These are phyloP conservation scores for Odontocolon sp. DNA, from an alignment of 2,888 invertebrate genomes.

Conservation along the genomic window DNA sequence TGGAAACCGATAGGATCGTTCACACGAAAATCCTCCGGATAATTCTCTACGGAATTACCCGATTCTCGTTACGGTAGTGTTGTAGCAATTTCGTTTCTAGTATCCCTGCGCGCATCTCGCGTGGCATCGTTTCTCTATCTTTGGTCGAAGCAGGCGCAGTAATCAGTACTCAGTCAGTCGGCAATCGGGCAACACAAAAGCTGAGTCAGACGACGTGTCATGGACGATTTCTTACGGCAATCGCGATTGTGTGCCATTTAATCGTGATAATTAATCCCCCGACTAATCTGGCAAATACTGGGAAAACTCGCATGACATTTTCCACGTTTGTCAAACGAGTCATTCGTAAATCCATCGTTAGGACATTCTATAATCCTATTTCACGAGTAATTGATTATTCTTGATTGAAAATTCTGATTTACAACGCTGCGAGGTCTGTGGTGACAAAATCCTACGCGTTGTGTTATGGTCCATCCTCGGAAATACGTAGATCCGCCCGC, in stretches of 20 bases:
- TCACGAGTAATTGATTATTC: background rate
- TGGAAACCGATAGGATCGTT: slow-evolving; percentile 34
- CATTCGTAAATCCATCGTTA: slow-evolving; percentile 22
- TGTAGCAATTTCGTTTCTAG: slow-evolving; percentile 33
- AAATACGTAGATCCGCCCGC: slow-evolving; percentile 54
- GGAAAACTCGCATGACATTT: slow-evolving; percentile 7
- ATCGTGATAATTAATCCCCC: slow-evolving; percentile 33
- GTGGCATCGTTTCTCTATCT: slow-evolving; percentile 15
- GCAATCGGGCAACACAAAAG: background rate
- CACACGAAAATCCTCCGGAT: slow-evolving; percentile 21
- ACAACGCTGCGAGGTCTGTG: slow-evolving; percentile 2
- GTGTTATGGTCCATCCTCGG: slow-evolving; percentile 23
- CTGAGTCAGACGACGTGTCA: slow-evolving; percentile 48
- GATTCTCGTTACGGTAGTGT: slow-evolving; percentile 40
- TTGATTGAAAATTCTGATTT: background rate
- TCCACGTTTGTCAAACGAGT: background rate
- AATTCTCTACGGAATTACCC: slow-evolving; percentile 22
- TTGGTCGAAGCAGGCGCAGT: slow-evolving; percentile 16
- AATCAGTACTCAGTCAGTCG: slow-evolving; percentile 5
- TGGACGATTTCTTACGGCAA: slow-evolving; percentile 40
- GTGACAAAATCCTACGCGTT: background rate
- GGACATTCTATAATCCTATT: background rate
- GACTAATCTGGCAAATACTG: slow-evolving; percentile 19
- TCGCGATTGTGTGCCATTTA: slow-evolving; percentile 28
- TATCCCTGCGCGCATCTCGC: background rate